A percentile compares a stretch with the other conserved stretches of the same genome.
These are phyloP conservation scores for Cladopsammia gracilis DNA, from an alignment of 64 coral and sea anemone genomes.

Conservation along the genomic window DNA sequence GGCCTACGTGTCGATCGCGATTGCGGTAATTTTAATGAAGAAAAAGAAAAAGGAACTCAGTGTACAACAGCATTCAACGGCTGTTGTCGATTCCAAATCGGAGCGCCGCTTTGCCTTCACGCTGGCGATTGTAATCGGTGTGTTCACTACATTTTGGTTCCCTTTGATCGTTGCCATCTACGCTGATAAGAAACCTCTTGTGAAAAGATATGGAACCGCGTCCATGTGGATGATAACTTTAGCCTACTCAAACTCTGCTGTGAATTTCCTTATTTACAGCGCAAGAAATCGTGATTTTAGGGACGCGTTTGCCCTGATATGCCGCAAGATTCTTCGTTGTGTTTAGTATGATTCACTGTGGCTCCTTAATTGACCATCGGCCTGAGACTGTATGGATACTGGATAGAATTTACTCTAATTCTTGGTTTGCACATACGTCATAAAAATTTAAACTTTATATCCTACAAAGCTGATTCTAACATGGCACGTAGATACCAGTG, in stretches of 20 bases:
- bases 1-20: constrained; percentile 9
- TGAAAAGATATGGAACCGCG: constrained; percentile 2
- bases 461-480: too few relatives aligned
- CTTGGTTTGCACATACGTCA: too few relatives aligned
- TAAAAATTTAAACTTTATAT: too few relatives aligned
- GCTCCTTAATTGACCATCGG: too few relatives aligned
- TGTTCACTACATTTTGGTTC: constrained; percentile 43
- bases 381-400: too few relatives aligned
- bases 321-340: constrained; percentile 8
- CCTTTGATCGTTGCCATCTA: constrained; percentile 22
- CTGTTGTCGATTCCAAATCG: neutral
- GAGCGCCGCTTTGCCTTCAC: constrained; percentile 39
- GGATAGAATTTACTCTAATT: too few relatives aligned
- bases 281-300: constrained; percentile 43
- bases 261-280: constrained; percentile 61
- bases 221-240: constrained; percentile 34
- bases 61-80: too few relatives aligned
- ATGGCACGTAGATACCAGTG: too few relatives aligned
- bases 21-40: neutral
- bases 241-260: constrained; percentile 21
- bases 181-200: neutral
- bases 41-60: too few relatives aligned
- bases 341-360: neutral
- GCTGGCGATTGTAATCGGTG: constrained; percentile 31
- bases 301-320: constrained; percentile 3